These are phyloP conservation scores for Mimumesa dahlbomi DNA, from an alignment of 2,888 invertebrate species.

Conservation along the genomic window DNA sequence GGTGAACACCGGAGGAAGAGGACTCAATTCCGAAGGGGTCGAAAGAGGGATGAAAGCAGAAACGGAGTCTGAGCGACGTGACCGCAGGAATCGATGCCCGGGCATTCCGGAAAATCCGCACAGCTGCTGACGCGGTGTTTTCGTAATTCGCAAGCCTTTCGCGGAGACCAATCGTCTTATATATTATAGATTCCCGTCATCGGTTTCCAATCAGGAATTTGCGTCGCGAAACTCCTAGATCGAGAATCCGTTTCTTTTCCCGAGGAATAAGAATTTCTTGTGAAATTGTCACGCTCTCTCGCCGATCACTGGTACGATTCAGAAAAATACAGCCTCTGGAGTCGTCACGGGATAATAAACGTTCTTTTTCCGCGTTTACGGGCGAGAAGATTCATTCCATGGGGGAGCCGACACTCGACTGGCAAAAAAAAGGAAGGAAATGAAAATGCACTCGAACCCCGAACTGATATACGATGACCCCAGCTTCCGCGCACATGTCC, in stretches of 20 bases:
- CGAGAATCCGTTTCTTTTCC: too few relatives aligned
- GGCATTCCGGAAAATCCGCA: conserved; percentile 51
- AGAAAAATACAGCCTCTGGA: too few relatives aligned
- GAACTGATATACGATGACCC: conserved; percentile 68
- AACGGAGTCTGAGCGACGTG: conserved; percentile 61
- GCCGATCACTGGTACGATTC: too few relatives aligned
- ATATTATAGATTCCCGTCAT: not conserved
- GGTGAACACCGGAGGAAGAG: conserved; percentile 38
- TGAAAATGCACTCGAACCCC: conserved; percentile 73
- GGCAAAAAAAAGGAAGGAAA: conserved; percentile 54
- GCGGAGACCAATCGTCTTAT: conserved; percentile 36
- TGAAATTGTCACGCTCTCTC: too few relatives aligned
- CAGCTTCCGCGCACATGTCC: conserved; percentile 52
- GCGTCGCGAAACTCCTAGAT: not conserved
- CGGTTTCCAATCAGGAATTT: not conserved
- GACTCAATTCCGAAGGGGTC: too few relatives aligned
- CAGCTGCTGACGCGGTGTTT: conserved; percentile 67
- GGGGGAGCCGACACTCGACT: conserved; percentile 57
- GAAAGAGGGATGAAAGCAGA: conserved; percentile 19
- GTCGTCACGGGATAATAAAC: conserved; percentile 72
- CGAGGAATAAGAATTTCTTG: too few relatives aligned
- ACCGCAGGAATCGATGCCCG: conserved; percentile 66
- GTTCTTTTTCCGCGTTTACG: conserved; percentile 59
- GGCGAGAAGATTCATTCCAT: conserved; percentile 66
- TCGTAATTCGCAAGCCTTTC: conserved; percentile 53